Evolutionary conservation across 2,113 vertebrate genomes (phyloP).

Genomic region (Menura novaehollandiae): DNA sequence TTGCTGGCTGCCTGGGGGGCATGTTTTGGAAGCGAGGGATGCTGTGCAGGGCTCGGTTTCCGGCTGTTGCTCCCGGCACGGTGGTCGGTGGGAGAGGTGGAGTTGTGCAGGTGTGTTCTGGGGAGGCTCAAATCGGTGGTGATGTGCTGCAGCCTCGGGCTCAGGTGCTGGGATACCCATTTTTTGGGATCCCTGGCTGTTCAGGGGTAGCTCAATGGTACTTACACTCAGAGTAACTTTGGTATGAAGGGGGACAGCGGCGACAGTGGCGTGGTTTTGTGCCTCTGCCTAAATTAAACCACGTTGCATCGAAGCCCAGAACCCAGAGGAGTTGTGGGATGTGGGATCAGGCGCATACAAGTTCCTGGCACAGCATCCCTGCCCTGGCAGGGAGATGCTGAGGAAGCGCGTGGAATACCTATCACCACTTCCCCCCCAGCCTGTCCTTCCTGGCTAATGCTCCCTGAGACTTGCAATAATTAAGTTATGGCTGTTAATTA

Average conservation of each 20-base stretch:
- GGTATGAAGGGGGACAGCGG: rapidly evolving
- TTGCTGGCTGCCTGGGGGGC: not conserved
- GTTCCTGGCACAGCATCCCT: not conserved
- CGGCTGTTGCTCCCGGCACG: not conserved
- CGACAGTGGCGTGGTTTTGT: rapidly evolving
- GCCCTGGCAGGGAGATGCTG: not conserved
- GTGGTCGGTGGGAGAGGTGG: not conserved
- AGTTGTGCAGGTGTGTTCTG: rapidly evolving
- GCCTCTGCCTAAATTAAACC: not conserved
- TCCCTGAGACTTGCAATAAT: not conserved
- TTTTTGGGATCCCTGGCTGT: not conserved
- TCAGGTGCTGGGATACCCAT: not conserved
- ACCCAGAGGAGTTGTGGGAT: not conserved
- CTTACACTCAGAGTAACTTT: rapidly evolving
- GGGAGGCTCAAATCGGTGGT: too few relatives aligned
- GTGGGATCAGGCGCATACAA: not conserved
- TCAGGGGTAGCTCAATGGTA: rapidly evolving
- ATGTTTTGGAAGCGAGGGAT: not conserved
- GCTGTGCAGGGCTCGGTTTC: not conserved
- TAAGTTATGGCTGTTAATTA: not conserved
- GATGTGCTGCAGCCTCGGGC: too few relatives aligned
- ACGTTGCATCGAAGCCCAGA: rapidly evolving
- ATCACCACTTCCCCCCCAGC: rapidly evolving
- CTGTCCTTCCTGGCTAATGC: not conserved
- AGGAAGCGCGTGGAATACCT: not conserved